phyloP scores from a whole-genome alignment of 2,113 vertebrate species.

The Zosterops pallidus region DNA sequence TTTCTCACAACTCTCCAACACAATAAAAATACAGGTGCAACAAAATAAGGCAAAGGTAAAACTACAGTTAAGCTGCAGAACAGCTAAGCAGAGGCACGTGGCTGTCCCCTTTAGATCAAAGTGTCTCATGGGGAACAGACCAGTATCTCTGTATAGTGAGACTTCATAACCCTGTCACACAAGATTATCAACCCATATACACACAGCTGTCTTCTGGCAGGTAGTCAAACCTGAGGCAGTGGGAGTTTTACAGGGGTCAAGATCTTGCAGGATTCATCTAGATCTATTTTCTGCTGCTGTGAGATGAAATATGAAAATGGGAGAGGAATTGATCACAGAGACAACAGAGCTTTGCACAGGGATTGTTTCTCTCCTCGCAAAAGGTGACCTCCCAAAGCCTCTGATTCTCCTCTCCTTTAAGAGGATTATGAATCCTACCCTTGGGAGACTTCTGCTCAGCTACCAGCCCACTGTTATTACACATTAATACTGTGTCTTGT shows the following conservation, averaged over 20 bases:
- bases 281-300: not conserved
- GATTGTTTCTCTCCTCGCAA: not conserved
- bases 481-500: not conserved
- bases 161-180: not conserved
- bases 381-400: slow-evolving; percentile 26
- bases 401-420: not conserved
- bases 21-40: not conserved
- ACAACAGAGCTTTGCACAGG: not conserved
- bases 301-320: not conserved
- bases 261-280: not conserved
- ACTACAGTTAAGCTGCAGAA: not conserved
- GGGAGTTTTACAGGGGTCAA: not conserved
- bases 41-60: not conserved
- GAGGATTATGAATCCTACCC: slow-evolving; percentile 7
- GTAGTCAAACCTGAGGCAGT: not conserved
- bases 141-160: not conserved
- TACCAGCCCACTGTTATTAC: not conserved
- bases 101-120: not conserved
- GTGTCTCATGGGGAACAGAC: not conserved
- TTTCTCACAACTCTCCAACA: not conserved
- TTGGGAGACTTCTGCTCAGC: slow-evolving; percentile 15
- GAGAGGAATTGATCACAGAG: not conserved
- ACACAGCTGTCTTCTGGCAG: not conserved
- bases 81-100: not conserved
- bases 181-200: not conserved